Conservation (phyloP, 1,140 invertebrate species). For the Drosophila insularis region DNA sequence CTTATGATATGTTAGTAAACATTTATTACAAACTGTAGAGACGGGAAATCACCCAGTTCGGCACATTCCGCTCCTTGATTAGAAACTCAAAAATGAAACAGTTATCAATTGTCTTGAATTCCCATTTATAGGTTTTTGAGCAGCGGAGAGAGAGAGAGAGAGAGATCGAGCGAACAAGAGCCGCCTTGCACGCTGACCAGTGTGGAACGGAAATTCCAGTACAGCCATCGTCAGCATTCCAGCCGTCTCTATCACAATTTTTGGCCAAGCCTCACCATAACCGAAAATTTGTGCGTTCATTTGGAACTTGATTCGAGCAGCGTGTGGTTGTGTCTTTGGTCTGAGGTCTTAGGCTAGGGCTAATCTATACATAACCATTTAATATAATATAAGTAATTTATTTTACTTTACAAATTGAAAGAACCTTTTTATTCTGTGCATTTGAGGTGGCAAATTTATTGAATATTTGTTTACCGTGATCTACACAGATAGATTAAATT, state of each 20-base stretch:
- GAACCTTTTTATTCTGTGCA: conserved; percentile 66
- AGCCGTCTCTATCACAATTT: conserved; percentile 31
- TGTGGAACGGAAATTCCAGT: conserved; percentile 39
- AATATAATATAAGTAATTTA: conserved; percentile 4
- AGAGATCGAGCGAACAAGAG: background rate
- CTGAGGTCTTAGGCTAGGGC: background rate
- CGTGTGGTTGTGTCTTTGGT: conserved; percentile 48
- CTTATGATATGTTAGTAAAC: too few species aligned
- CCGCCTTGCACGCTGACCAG: conserved; percentile 29
- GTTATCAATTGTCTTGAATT: conserved; percentile 39
- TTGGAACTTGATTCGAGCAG: conserved; percentile 40
- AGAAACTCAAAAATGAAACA: conserved; percentile 22
- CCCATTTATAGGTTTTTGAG: conserved; percentile 11
- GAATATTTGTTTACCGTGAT: conserved; percentile 81
- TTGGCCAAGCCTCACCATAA: conserved; percentile 21
- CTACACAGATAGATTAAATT: conserved; percentile 78
- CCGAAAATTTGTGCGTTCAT: conserved; percentile 36
- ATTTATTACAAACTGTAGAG: too few species aligned
- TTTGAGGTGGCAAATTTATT: conserved; percentile 80
- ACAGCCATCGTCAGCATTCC: conserved; percentile 41
- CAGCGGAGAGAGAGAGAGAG: background rate
- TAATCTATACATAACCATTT: background rate
- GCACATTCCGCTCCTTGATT: conserved; percentile 29
- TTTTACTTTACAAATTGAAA: conserved; percentile 48
- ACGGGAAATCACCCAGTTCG: background rate